Percentiles rank a stretch among this genome's conserved stretches.
Conservation (phyloP, 2,797 vertebrate species). For the Premnoplex brunnescens region DNA sequence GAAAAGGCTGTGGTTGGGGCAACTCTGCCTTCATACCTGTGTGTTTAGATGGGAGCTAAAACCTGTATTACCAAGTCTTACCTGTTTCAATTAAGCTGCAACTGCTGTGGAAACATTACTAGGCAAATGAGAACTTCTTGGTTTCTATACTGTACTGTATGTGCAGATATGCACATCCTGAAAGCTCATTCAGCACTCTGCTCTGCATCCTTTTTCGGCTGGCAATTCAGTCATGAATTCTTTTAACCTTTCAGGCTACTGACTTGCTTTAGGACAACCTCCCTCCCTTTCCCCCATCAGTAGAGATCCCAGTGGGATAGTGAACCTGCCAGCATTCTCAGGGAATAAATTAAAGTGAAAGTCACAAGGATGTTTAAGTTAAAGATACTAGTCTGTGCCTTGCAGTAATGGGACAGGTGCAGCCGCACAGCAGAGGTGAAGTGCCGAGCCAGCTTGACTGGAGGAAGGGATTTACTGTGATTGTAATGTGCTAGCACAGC, state of each 20-base stretch:
- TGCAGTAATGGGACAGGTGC: neutral
- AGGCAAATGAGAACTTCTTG: neutral
- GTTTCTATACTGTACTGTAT: neutral
- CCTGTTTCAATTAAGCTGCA: neutral
- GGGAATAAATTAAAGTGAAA: neutral
- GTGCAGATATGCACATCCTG: neutral
- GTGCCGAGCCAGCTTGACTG: neutral
- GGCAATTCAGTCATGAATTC: neutral
- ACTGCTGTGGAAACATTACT: neutral
- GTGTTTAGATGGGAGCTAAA: neutral
- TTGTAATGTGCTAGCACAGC: neutral
- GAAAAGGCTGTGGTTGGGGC: neutral
- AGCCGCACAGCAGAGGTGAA: neutral
- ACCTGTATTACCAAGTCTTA: neutral
- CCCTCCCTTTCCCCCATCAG: neutral
- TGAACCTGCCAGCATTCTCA: neutral
- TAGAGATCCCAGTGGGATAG: neutral
- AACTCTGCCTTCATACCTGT: neutral
- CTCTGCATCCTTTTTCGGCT: neutral
- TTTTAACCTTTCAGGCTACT: neutral
- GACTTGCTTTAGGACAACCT: neutral
- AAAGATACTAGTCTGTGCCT: neutral
- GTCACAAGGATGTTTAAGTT: neutral
- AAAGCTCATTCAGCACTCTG: neutral
- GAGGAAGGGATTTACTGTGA: neutral